phyloP scores from a whole-genome alignment of 2,113 vertebrate genomes.

The Chaetorhynchus papuensis region DNA sequence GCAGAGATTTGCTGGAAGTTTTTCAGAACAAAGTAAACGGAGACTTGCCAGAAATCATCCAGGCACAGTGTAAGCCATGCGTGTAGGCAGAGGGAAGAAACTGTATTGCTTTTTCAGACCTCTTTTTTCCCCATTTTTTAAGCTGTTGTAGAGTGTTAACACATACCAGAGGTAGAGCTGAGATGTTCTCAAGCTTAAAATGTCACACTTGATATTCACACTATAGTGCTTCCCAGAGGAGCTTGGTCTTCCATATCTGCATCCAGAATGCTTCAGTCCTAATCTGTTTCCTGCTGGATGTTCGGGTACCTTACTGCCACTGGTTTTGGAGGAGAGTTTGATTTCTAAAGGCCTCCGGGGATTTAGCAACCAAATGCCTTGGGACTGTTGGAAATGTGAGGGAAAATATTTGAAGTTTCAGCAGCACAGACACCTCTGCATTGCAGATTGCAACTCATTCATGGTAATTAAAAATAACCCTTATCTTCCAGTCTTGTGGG shows the following conservation, averaged over 20 bases:
- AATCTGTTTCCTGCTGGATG: neutral
- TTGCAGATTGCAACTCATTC: neutral
- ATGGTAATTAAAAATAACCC: neutral
- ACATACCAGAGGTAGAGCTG: neutral
- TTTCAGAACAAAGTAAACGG: neutral
- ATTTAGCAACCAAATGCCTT: neutral
- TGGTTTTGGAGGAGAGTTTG: neutral
- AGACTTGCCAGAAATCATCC: neutral
- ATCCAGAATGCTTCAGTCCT: neutral
- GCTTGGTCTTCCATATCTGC: neutral
- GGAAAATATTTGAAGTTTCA: neutral
- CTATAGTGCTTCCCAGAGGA: neutral
- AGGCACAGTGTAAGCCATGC: neutral
- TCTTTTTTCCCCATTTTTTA: neutral
- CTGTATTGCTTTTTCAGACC: neutral
- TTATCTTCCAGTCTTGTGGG: neutral
- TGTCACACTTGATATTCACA: neutral
- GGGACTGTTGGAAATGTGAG: neutral
- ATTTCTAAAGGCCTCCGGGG: neutral
- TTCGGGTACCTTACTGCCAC: neutral
- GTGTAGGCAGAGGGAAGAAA: neutral
- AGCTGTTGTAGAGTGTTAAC: neutral
- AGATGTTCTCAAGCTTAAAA: neutral
- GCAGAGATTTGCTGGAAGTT: neutral
- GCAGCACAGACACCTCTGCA: neutral